Evolutionary conservation across 2,113 vertebrate species (phyloP).

Genomic region (Mobula birostris): DNA sequence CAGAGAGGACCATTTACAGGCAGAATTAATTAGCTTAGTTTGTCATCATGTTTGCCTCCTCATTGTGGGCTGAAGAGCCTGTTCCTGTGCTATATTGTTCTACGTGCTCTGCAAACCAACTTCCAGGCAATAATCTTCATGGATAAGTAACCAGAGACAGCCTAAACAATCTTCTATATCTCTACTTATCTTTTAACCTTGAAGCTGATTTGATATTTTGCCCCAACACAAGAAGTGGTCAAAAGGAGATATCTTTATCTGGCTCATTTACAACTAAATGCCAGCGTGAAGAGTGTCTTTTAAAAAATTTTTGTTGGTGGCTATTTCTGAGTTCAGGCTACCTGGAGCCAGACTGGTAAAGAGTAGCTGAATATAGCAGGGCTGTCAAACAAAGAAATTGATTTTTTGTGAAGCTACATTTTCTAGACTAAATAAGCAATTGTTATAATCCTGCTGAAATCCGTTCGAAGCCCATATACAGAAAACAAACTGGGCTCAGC

Average conservation of each 20-base stretch:
- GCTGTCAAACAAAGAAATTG: constrained; percentile 7
- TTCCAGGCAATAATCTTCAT: no score
- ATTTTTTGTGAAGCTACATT: constrained; percentile 11
- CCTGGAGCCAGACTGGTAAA: not conserved
- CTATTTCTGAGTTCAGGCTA: not conserved
- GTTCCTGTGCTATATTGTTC: no score
- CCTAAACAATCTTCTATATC: not conserved
- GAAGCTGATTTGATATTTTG: not conserved
- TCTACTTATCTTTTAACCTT: not conserved
- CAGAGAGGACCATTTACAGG: no score
- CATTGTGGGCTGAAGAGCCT: no score
- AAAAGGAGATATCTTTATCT: not conserved
- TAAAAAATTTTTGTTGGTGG: not conserved
- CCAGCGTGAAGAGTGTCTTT: constrained; percentile 9
- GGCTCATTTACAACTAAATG: not conserved
- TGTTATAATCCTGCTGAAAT: not conserved
- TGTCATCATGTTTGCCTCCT: no score
- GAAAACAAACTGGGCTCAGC: not conserved
- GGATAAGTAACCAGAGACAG: not conserved
- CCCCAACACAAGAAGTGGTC: not conserved
- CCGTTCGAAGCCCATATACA: not conserved
- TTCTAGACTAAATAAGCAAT: constrained; percentile 13
- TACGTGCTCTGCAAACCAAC: no score
- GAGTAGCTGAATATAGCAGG: not conserved
- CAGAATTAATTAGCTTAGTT: no score